A percentile compares a stretch with the other conserved stretches of the same genome.
Evolutionary conservation across 2,113 vertebrate species (phyloP).

Genomic region (Petromus typicus): DNA sequence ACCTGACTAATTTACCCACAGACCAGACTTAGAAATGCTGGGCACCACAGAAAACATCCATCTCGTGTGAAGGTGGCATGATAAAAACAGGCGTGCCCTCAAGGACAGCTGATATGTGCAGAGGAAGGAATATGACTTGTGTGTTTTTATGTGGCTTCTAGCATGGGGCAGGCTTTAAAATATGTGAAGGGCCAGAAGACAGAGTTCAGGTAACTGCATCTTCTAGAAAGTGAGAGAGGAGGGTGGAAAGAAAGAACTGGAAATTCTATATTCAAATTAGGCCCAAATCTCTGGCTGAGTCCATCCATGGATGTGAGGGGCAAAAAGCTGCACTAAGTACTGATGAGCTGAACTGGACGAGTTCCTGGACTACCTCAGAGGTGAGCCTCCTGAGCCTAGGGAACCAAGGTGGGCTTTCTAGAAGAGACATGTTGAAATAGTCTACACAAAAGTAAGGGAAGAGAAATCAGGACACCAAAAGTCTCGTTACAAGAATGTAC

Average conservation of each 20-base stretch:
- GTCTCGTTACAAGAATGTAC: background rate
- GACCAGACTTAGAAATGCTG: background rate
- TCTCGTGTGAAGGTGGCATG: no score
- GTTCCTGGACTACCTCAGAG: background rate
- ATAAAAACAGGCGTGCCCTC: background rate
- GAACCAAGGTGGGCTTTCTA: background rate
- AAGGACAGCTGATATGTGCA: background rate
- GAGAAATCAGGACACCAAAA: background rate
- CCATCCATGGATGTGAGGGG: fast-evolving
- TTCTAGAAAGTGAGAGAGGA: background rate
- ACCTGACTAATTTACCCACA: background rate
- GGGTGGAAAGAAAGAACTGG: background rate
- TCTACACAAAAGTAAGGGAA: background rate
- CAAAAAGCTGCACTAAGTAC: background rate
- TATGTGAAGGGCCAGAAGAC: background rate
- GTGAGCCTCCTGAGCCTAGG: background rate
- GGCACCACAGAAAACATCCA: background rate
- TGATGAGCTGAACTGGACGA: background rate
- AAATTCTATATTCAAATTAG: background rate
- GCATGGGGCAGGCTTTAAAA: background rate
- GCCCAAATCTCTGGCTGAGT: background rate
- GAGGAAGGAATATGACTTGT: background rate
- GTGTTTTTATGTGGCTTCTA: background rate
- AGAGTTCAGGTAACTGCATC: background rate
- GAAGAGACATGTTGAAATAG: background rate